Percentiles rank a stretch among this genome's conserved stretches.
Conservation (phyloP, 1,140 invertebrate genomes). For the Teleopsis dalmanni region DNA sequence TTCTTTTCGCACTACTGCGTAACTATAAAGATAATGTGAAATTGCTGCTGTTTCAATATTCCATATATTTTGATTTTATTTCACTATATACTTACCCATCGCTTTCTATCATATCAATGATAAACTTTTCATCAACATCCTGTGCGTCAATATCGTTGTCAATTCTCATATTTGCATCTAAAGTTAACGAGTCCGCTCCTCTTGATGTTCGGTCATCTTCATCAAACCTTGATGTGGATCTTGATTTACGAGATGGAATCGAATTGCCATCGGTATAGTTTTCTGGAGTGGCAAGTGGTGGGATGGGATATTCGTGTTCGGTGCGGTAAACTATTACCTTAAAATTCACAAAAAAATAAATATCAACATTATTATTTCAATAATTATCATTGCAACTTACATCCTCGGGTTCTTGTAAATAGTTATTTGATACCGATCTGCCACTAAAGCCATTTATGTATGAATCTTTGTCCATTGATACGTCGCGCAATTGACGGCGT, state of each 20-base stretch:
- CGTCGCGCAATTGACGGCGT: slow-evolving; percentile 39
- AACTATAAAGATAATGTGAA: slow-evolving; percentile 17
- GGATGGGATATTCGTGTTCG: slow-evolving; percentile 56
- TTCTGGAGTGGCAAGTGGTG: slow-evolving; percentile 43
- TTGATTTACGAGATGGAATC: slow-evolving; percentile 38
- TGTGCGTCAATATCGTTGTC: slow-evolving; percentile 38
- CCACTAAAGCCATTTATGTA: slow-evolving; percentile 44
- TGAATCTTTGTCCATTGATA: slow-evolving; percentile 44
- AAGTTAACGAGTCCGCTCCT: slow-evolving; percentile 62
- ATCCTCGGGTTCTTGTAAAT: slow-evolving; percentile 43
- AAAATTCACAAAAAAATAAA: not conserved
- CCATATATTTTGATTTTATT: no score
- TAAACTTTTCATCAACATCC: slow-evolving; percentile 39
- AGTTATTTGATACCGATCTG: slow-evolving; percentile 41
- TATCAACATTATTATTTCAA: not conserved
- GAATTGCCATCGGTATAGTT: slow-evolving; percentile 44
- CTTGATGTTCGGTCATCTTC: slow-evolving; percentile 64
- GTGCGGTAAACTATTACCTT: slow-evolving; percentile 56
- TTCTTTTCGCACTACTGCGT: slow-evolving; percentile 46
- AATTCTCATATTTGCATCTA: no score
- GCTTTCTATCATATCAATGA: slow-evolving; percentile 46
- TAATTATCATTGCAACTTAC: slow-evolving; percentile 21
- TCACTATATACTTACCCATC: slow-evolving; percentile 45
- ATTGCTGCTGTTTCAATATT: not conserved
- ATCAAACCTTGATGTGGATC: slow-evolving; percentile 46